These are phyloP conservation scores for Streptopelia turtur DNA, from an alignment of 2,797 vertebrate genomes.

Conservation along the genomic window DNA sequence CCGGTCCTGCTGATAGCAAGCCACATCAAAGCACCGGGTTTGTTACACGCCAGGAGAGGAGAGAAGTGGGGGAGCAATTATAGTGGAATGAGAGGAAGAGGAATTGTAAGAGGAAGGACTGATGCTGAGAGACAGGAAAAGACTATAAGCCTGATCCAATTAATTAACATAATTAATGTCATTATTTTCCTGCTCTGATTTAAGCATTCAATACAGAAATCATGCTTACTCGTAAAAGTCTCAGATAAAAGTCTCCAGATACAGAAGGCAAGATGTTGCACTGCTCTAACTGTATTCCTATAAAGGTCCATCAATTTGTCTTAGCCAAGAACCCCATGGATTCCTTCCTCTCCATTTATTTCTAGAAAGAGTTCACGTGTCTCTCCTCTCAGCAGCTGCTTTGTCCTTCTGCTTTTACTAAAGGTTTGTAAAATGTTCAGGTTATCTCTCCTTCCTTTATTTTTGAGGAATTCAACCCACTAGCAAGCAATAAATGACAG, in stretches of 20 bases:
- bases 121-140: conserved; percentile 65
- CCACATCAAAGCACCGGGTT: not conserved
- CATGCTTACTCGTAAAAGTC: conserved; percentile 17
- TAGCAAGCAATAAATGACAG: not conserved
- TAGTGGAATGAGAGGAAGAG: conserved; percentile 22
- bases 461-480: not conserved
- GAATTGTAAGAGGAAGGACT: conserved; percentile 59
- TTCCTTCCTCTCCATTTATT: conserved; percentile 5
- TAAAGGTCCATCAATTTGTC: not conserved
- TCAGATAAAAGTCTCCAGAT: conserved; percentile 50
- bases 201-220: conserved; percentile 59
- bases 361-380: not conserved
- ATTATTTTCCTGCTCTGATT: conserved; percentile 66
- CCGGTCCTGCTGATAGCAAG: not conserved
- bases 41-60: not conserved
- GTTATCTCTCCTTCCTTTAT: not conserved
- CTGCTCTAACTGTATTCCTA: not conserved
- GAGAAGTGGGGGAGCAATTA: conserved; percentile 19
- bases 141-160: conserved; percentile 46
- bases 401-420: not conserved
- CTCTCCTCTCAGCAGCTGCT: not conserved
- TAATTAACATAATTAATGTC: conserved; percentile 68
- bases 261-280: conserved; percentile 5
- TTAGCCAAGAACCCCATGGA: not conserved
- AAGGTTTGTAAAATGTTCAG: not conserved